Conservation (phyloP, 64 coral and sea anemone species). For the Actinia tenebrosa region DNA sequence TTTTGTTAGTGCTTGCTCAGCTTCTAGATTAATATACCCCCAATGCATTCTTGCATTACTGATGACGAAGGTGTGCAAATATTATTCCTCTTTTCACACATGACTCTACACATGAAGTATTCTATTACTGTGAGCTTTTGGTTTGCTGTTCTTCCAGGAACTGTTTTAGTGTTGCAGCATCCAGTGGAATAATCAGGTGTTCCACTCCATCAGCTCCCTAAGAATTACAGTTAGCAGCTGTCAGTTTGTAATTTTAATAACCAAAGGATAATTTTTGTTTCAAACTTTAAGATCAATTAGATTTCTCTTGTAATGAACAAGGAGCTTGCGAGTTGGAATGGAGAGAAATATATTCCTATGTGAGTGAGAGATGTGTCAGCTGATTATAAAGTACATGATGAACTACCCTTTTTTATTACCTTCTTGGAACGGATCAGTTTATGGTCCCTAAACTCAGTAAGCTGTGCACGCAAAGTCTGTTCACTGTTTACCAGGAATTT, state of each 20-base stretch:
- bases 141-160: conserved; percentile 70
- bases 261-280: too few species aligned
- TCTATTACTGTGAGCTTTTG: conserved; percentile 4
- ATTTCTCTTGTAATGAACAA: too few species aligned
- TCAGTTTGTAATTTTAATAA: too few species aligned
- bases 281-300: too few species aligned
- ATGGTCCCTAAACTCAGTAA: conserved; percentile 95
- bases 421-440: conserved; percentile 94
- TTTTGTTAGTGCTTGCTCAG: too few species aligned
- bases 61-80: too few species aligned
- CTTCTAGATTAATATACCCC: too few species aligned
- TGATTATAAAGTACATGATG: too few species aligned
- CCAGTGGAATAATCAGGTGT: conserved; percentile 63
- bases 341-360: too few species aligned
- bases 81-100: too few species aligned
- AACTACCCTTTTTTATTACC: conserved; percentile 15
- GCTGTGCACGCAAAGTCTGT: conserved; percentile 79
- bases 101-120: neutral
- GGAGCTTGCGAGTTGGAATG: too few species aligned
- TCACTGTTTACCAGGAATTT: conserved; percentile 95
- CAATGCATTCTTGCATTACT: too few species aligned
- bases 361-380: neutral
- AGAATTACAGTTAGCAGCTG: neutral
- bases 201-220: conserved; percentile 77
- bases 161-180: conserved; percentile 55